phyloP scores from a whole-genome alignment of 2,888 invertebrate species.

The Hydraecia micacea region DNA sequence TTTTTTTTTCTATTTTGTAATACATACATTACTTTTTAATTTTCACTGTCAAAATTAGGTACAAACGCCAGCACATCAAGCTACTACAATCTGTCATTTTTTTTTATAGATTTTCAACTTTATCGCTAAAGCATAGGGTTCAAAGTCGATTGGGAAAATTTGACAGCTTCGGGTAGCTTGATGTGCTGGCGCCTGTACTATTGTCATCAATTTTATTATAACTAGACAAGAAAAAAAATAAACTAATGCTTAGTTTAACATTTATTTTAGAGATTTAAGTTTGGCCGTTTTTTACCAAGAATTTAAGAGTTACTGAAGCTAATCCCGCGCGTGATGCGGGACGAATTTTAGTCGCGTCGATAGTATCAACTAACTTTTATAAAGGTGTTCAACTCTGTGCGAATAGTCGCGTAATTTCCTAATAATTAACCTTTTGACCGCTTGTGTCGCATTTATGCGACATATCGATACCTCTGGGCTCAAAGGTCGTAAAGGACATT shows the following conservation, averaged over 20 bases:
- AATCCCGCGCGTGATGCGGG: background rate
- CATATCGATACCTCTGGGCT: too few species aligned
- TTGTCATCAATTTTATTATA: conserved; percentile 9
- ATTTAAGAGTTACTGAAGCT: background rate
- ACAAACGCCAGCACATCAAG: background rate
- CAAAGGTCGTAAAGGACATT: too few species aligned
- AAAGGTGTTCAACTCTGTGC: background rate
- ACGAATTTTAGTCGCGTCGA: background rate
- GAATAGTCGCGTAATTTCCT: too few species aligned
- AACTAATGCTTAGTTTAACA: background rate
- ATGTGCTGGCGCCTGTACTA: background rate
- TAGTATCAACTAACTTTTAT: background rate
- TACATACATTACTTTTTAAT: background rate
- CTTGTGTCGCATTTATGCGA: too few species aligned
- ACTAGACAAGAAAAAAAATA: background rate
- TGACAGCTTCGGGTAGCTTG: too few species aligned
- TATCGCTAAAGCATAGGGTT: too few species aligned
- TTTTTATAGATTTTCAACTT: too few species aligned
- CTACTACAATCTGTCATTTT: too few species aligned
- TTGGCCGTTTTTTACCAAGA: background rate
- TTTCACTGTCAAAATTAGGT: background rate
- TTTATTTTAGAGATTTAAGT: background rate
- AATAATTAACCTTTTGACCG: too few species aligned
- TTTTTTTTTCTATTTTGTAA: background rate
- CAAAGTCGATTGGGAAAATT: too few species aligned